Evolutionary conservation across 1,140 invertebrate species (phyloP), one percentile per base, ranked within the genome.

Genomic region (Leptinotarsa undecemlineata): DNA sequence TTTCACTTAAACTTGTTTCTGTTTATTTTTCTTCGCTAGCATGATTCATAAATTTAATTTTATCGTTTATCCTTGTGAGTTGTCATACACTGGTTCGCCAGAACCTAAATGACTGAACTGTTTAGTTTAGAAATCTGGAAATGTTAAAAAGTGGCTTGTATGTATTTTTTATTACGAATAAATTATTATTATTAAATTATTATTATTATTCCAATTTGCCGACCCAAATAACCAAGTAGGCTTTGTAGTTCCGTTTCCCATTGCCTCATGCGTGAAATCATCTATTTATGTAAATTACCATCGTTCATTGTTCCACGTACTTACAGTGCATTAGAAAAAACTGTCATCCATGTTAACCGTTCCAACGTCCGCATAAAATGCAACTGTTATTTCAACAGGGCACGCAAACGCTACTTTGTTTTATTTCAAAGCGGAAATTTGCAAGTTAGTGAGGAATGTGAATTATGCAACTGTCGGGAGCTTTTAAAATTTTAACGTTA

Each of bases 341-440:
- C n/a, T 60, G 33, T 70, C 69, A 23, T 67, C 64, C 42, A 67
- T n/a, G 64, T 23, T 33, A 67, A 67, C 23, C 23, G 21, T 48
- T 74, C 64, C 57, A 74, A 73, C 71, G 69, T 74, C 76, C 73
- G 76, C 76, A 77, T 75, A 73, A 77, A 77, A 19, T 17, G 26
- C 51, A 57, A 79, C 74, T 75, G 74, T 76, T 78, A 78, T 78
- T 76, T 74, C 72, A 75, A 77, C 63, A 71, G 48, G 15, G 73
- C 80, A 81, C 78, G 80, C 80, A 71, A 81, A 73, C 71, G 64
- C 68, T 76, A 75, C 68, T 64, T 75, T 75, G 20, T 75, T 73
- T 73, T 72, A 73, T 75, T 75, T 61, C 67, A 57, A 57, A 71
- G 48, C 74, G 76, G 73, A 75, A 77, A 63, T 75, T 73, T 66